These are phyloP conservation scores for Enteromius fasciolatus DNA, from an alignment of 2,797 vertebrate genomes.

Conservation along the genomic window DNA sequence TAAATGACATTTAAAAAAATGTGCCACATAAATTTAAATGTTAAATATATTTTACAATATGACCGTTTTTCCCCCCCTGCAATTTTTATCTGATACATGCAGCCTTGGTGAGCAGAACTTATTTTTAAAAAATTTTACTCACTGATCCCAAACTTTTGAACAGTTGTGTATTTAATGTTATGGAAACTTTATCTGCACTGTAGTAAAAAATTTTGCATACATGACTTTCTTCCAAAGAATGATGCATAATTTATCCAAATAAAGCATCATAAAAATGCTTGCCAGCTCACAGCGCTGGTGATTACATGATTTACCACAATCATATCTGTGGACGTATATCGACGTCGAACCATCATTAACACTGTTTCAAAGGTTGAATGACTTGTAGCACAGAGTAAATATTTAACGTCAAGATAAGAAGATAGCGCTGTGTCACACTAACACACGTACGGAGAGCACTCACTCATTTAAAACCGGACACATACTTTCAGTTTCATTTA, in stretches of 20 bases:
- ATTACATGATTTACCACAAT: neutral
- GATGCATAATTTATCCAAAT: neutral
- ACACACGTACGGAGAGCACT: neutral
- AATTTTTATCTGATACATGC: neutral
- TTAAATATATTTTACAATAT: no score
- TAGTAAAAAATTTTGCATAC: neutral
- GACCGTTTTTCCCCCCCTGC: neutral
- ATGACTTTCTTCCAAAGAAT: neutral
- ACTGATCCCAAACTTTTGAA: neutral
- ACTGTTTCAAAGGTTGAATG: slow-evolving; percentile 51
- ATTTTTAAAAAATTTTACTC: neutral
- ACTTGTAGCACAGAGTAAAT: slow-evolving; percentile 46
- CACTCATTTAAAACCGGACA: neutral
- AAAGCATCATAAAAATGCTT: neutral
- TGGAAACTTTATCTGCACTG: neutral
- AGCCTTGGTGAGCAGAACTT: neutral
- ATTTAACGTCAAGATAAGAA: slow-evolving; percentile 44
- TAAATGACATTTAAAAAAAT: no score
- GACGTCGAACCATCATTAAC: neutral
- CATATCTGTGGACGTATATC: neutral
- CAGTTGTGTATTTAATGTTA: neutral
- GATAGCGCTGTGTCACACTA: neutral
- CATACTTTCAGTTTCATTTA: neutral
- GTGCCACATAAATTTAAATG: no score
- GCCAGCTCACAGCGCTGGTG: neutral